Evolutionary conservation across 1,140 invertebrate species (phyloP).

Genomic region (Andricus grossulariae): DNA sequence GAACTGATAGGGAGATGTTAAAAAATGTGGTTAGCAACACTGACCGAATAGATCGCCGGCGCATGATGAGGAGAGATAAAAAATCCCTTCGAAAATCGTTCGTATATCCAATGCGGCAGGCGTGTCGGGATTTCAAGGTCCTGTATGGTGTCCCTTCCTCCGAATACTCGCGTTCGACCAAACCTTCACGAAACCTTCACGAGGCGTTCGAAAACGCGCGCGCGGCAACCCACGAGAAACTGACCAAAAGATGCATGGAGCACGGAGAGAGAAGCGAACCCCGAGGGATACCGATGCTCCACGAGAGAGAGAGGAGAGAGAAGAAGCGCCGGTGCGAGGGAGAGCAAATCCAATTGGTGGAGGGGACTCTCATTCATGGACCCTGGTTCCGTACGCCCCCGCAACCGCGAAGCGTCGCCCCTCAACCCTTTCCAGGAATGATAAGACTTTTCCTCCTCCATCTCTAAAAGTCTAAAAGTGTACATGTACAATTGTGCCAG

Average conservation of each 20-base stretch:
- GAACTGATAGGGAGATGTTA: neutral
- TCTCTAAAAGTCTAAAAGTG: too few species aligned
- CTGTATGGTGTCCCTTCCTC: conserved; percentile 33
- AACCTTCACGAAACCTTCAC: conserved; percentile 21
- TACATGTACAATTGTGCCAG: neutral
- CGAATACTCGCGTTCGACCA: conserved; percentile 11
- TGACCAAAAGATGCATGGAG: conserved; percentile 67
- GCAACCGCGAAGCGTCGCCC: conserved; percentile 54
- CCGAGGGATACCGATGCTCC: conserved; percentile 51
- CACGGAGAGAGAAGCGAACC: conserved; percentile 60
- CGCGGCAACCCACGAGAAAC: conserved; percentile 65
- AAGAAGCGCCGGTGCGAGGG: conserved; percentile 43
- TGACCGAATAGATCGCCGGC: conserved; percentile 66
- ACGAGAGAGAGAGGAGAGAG: conserved; percentile 54
- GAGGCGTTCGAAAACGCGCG: conserved; percentile 45
- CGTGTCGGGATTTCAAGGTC: conserved; percentile 27
- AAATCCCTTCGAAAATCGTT: conserved; percentile 19
- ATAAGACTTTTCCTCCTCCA: neutral
- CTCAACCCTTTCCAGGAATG: conserved; percentile 44
- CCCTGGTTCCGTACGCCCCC: conserved; percentile 63
- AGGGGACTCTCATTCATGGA: conserved; percentile 62
- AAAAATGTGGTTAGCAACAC: conserved; percentile 38
- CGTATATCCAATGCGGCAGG: conserved; percentile 10
- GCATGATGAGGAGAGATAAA: conserved; percentile 58
- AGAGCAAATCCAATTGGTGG: conserved; percentile 48